phyloP scores from a whole-genome alignment of 2,113 vertebrate species.

The Phainopepla nitens region DNA sequence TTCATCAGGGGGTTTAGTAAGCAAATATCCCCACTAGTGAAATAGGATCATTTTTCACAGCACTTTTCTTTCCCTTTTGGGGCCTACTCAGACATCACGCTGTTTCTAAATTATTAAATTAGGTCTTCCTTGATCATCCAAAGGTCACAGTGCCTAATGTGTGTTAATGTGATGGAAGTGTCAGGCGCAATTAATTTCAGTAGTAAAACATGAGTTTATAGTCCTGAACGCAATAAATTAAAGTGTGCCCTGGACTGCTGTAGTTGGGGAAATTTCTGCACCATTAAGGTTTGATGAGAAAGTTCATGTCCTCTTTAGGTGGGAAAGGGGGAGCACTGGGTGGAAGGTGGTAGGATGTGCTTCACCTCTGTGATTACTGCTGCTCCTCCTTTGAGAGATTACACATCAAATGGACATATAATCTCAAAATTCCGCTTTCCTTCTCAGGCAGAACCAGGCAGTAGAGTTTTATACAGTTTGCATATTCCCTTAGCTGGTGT shows the following conservation, averaged over 20 bases:
- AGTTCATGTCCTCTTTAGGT: background rate
- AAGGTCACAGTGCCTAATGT: constrained; percentile 58
- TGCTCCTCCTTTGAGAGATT: background rate
- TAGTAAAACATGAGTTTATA: constrained; percentile 61
- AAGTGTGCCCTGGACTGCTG: background rate
- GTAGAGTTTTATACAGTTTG: background rate
- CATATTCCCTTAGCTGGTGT: background rate
- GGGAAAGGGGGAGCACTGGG: background rate
- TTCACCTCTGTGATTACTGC: background rate
- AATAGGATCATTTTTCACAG: constrained; percentile 19
- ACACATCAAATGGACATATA: background rate
- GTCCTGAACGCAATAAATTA: constrained; percentile 52
- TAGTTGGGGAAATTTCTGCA: constrained; percentile 57
- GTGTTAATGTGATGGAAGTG: constrained; percentile 65
- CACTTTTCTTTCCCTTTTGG: constrained; percentile 21
- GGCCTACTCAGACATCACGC: background rate
- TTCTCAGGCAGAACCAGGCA: background rate
- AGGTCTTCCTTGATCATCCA: constrained; percentile 53
- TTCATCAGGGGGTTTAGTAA: background rate
- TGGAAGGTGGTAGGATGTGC: background rate
- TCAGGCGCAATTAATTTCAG: constrained; percentile 58
- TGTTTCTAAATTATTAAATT: constrained; percentile 65
- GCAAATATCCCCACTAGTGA: background rate
- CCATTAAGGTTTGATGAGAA: constrained; percentile 53
- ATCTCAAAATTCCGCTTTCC: background rate